Evolutionary conservation across 2,797 vertebrate genomes (phyloP).

Genomic region (Enteromius anoplus): DNA sequence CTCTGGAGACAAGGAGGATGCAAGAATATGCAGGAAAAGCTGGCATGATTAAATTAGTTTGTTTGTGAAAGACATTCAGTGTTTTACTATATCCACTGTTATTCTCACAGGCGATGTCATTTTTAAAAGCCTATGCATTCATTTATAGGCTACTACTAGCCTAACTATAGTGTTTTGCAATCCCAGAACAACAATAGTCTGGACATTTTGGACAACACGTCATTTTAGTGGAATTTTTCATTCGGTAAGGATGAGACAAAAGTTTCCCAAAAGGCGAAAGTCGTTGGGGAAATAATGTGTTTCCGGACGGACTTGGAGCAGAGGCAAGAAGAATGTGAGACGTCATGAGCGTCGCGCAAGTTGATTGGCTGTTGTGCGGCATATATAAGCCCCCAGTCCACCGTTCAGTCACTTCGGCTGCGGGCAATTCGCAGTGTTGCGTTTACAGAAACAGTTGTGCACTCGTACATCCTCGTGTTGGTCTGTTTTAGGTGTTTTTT

Average conservation of each 20-base stretch:
- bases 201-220: background rate
- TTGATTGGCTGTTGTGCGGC: slow-evolving; percentile 72
- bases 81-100: background rate
- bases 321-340: slow-evolving; percentile 45
- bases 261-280: slow-evolving; percentile 38
- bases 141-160: background rate
- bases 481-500: slow-evolving; percentile 16
- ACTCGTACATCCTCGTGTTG: background rate
- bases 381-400: slow-evolving; percentile 75
- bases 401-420: slow-evolving; percentile 75
- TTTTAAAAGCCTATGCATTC: background rate
- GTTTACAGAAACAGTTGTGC: slow-evolving; percentile 37
- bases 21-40: background rate
- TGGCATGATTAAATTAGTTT: background rate
- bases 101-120: background rate
- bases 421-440: slow-evolving; percentile 41
- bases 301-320: slow-evolving; percentile 37
- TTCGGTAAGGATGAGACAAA: background rate
- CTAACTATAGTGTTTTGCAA: background rate
- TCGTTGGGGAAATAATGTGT: slow-evolving; percentile 39
- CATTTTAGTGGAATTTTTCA: background rate
- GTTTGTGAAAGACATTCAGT: background rate
- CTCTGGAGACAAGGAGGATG: background rate
- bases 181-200: background rate
- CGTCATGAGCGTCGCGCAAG: slow-evolving; percentile 62